Evolutionary conservation across 2,797 vertebrate genomes (phyloP), one percentile per base, ranked within the genome.

Genomic region (Austrolebias charrua): DNA sequence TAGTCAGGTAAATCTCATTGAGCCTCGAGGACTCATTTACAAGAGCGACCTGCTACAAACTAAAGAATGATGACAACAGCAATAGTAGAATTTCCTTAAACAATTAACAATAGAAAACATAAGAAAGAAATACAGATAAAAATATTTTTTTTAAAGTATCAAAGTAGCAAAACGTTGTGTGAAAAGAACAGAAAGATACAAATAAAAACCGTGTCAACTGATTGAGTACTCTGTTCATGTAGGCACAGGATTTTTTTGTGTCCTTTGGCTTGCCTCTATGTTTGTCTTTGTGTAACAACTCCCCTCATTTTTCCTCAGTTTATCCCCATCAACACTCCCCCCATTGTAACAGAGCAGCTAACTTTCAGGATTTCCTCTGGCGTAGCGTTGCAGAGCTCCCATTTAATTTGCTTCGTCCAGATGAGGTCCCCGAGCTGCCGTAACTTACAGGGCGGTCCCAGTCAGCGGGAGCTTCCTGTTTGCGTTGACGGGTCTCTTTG

Each of bases 401-500:
- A 6, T 81, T 93, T 40, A 94, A 91, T 55, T 95, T 95, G 10
- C 94, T 95, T 15, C 90, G 90, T 0, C 92, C 89, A 0, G 90
- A 90, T 0, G 89, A 44, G 3, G 87, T 16, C 0, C 80, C 50
- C 0, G 88, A 58, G 78, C 63, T 90, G 71, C 92, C 89, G 3
- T 90, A 87, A 74, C 92, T 91, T 49, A 90, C 73, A 38, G 86
- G 87, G 0, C 78, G 88, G 60, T 94, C 92, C 60, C 85, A 81
- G 12, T 94, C 94, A 0, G 70, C 16, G 0, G 71, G 87, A 65
- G 84, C 90, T 84, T 96, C 96, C 85, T 96, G 95, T 79, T 94
- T 94, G 83, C 95, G 95, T 8, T 93, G 81, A 13, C 94, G 90
- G 2, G 96, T 97, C 90, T 98, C 97, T 90, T 99, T 98, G 77